Percentiles rank a stretch among this genome's conserved stretches.
Conservation (phyloP, 2,113 vertebrate species). For the Syngnathoides biaculeatus region DNA sequence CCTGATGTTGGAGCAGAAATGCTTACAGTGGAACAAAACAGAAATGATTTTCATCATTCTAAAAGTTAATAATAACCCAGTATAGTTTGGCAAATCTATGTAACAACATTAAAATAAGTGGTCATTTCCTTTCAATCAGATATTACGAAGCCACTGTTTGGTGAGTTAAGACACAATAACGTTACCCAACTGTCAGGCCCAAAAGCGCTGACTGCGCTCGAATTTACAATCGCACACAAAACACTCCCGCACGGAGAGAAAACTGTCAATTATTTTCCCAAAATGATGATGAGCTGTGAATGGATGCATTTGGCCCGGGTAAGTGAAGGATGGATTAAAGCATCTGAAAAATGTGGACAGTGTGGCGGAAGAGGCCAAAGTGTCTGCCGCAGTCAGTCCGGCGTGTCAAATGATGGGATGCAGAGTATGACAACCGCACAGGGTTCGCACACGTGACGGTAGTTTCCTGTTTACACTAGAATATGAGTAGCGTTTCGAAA, state of each 20-base stretch:
- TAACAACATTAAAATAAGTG: constrained; percentile 15
- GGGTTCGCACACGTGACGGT: constrained; percentile 56
- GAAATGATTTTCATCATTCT: not conserved
- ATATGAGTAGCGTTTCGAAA: not conserved
- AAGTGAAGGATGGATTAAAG: constrained; percentile 24
- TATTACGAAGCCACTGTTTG: constrained; percentile 48
- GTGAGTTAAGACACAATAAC: constrained; percentile 58
- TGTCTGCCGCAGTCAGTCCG: constrained; percentile 15
- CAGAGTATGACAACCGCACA: constrained; percentile 36
- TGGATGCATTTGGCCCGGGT: not conserved
- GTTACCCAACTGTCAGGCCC: constrained; percentile 46
- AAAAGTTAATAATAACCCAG: not conserved
- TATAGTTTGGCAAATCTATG: constrained; percentile 9
- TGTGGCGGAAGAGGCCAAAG: constrained; percentile 19
- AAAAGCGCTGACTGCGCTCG: constrained; percentile 23
- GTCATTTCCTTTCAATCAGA: constrained; percentile 67
- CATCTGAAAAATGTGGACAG: constrained; percentile 3
- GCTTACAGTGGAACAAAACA: not conserved
- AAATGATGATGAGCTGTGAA: constrained; percentile 43
- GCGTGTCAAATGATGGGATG: constrained; percentile 53
- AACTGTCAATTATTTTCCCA: constrained; percentile 9
- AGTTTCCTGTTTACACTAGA: constrained; percentile 23
- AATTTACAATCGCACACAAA: constrained; percentile 19
- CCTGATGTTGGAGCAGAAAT: not conserved
- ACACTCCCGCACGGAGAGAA: constrained; percentile 4